phyloP scores from a whole-genome alignment of 1,140 invertebrate species.

The Lasaia peninsularis region DNA sequence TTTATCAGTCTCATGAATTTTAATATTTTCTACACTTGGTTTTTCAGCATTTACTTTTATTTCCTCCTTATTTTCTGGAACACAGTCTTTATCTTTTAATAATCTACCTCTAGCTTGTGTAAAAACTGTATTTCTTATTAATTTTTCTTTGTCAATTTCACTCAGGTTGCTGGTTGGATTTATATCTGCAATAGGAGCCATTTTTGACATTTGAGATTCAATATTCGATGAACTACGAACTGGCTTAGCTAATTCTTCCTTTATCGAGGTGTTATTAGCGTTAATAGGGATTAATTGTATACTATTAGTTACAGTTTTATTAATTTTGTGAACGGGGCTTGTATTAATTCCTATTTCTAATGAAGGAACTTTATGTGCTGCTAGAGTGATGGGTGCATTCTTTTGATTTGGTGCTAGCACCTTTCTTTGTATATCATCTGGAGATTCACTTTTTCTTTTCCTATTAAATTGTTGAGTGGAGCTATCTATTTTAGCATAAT shows the following conservation, averaged over 20 bases:
- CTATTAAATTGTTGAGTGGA: conserved; percentile 30
- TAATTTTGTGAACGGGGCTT: conserved; percentile 35
- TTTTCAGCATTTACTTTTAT: conserved; percentile 9
- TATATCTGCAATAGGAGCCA: conserved; percentile 1
- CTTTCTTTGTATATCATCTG: conserved; percentile 54
- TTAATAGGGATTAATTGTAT: conserved; percentile 33
- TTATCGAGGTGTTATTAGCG: conserved; percentile 28
- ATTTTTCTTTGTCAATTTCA: conserved; percentile 47
- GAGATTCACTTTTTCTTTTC: conserved; percentile 67
- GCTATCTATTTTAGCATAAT: conserved; percentile 29
- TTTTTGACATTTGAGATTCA: conserved; percentile 25
- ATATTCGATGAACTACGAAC: conserved; percentile 16
- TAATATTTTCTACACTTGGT: conserved; percentile 8
- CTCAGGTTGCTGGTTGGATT: conserved; percentile 3
- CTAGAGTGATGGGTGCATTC: conserved; percentile 24
- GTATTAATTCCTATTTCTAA: conserved; percentile 35
- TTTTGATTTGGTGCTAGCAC: conserved; percentile 28
- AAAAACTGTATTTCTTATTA: conserved; percentile 64
- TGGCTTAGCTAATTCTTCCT: conserved; percentile 33
- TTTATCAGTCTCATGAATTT: conserved; percentile 17
- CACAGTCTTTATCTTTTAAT: conserved; percentile 37
- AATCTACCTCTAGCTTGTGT: conserved; percentile 58
- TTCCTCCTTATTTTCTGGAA: conserved; percentile 21
- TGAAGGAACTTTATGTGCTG: conserved; percentile 11
- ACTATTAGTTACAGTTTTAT: conserved; percentile 22